phyloP scores from a whole-genome alignment of 2,888 invertebrate genomes.

The Caenorhabditis macrosperma region DNA sequence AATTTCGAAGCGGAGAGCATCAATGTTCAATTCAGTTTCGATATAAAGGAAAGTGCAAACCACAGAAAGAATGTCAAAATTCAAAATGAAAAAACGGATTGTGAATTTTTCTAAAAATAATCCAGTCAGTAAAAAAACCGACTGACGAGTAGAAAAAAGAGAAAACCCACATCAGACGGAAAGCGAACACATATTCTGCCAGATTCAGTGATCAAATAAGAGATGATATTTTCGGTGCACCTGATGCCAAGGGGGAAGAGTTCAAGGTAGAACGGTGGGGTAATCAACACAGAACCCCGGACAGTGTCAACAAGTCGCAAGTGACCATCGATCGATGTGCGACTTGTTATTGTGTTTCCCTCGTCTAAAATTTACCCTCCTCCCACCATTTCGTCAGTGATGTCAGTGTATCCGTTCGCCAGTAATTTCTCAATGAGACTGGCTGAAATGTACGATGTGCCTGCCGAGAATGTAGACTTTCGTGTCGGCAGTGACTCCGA shows the following conservation, averaged over 20 bases:
- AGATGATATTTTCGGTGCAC: neutral
- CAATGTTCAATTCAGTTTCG: no score
- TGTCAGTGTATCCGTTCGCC: slow-evolving; percentile 13
- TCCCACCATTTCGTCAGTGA: neutral
- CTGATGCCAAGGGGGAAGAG: no score
- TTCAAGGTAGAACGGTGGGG: slow-evolving; percentile 3
- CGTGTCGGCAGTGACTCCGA: slow-evolving; percentile 23
- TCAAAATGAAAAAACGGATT: no score
- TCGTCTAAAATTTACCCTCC: neutral
- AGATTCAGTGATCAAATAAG: neutral
- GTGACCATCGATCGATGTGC: slow-evolving; percentile 45
- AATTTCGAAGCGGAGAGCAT: no score
- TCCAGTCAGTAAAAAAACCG: no score
- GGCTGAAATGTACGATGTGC: slow-evolving; percentile 23
- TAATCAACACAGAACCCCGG: slow-evolving; percentile 20
- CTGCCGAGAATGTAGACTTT: slow-evolving; percentile 8
- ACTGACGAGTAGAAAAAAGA: no score
- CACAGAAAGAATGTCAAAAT: no score
- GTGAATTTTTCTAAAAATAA: no score
- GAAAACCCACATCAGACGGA: no score
- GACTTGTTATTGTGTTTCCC: slow-evolving; percentile 41
- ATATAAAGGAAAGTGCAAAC: no score
- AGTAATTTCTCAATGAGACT: neutral
- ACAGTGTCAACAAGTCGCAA: slow-evolving; percentile 38
- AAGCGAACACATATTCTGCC: neutral